These are phyloP conservation scores for Sphecodes monilicornis DNA, from an alignment of 2,888 invertebrate species.

Conservation along the genomic window DNA sequence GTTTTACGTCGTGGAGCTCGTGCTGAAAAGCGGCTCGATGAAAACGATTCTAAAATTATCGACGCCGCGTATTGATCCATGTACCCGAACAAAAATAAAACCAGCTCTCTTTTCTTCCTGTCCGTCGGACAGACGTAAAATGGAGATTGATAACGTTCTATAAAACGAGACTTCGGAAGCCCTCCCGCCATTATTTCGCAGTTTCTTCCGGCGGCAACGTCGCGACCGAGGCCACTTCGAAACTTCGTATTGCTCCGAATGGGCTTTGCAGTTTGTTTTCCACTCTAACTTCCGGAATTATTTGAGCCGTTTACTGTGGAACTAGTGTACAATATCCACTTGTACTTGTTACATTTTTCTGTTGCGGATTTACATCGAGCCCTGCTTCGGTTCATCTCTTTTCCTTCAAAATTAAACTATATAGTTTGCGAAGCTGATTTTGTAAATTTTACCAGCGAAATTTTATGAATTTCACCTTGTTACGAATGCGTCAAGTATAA, in stretches of 20 bases:
- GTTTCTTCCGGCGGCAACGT: not conserved
- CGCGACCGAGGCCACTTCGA: not conserved
- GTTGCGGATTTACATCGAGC: not conserved
- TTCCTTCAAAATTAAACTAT: no score
- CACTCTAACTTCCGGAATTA: not conserved
- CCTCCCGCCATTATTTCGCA: not conserved
- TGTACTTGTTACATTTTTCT: not conserved
- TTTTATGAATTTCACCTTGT: no score
- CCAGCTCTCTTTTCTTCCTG: not conserved
- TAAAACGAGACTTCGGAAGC: not conserved
- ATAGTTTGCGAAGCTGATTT: not conserved
- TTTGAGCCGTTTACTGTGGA: not conserved
- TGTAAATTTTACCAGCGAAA: not conserved
- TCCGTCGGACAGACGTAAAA: not conserved
- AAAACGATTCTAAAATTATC: constrained; percentile 19
- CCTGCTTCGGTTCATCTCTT: no score
- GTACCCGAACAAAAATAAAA: not conserved
- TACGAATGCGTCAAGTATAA: no score
- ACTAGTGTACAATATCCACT: not conserved
- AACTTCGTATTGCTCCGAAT: constrained; percentile 5
- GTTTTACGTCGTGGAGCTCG: not conserved
- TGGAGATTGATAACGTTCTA: constrained; percentile 3
- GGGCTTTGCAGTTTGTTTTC: constrained; percentile 3
- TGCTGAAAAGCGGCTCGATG: not conserved
- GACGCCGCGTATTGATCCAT: not conserved